phyloP scores from a whole-genome alignment of 2,113 vertebrate genomes.

The Ondatra zibethicus region DNA sequence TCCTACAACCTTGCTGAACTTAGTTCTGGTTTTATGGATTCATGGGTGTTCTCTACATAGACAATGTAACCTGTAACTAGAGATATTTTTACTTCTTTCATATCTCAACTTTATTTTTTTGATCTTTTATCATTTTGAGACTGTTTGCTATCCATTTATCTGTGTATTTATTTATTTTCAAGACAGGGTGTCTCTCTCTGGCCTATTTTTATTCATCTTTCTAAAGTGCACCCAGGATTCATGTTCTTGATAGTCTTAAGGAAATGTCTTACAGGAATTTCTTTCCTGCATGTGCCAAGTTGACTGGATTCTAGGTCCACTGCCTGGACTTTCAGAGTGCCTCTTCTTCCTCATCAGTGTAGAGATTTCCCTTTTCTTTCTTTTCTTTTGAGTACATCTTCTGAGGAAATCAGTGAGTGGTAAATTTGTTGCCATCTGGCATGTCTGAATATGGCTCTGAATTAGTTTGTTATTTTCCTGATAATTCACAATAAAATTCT shows the following conservation, averaged over 20 bases:
- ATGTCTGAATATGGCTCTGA: background rate
- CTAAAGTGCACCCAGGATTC: background rate
- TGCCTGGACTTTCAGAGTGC: background rate
- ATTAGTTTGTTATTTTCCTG: background rate
- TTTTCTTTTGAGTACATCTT: background rate
- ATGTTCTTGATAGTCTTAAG: background rate
- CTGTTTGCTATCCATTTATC: background rate
- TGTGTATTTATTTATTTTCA: no score
- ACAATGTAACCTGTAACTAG: background rate
- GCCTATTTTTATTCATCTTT: background rate
- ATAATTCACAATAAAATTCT: conserved; percentile 7
- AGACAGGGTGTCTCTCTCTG: background rate
- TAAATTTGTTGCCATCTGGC: background rate
- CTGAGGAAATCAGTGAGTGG: background rate
- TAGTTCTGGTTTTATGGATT: background rate
- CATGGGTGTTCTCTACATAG: background rate
- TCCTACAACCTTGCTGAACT: background rate
- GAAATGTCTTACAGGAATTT: background rate
- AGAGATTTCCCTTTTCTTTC: background rate
- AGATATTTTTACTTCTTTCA: background rate
- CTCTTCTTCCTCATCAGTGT: background rate
- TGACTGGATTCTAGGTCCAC: background rate
- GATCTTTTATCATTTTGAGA: background rate
- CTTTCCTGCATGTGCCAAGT: background rate
- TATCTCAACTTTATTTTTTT: background rate